These are phyloP conservation scores for Engraulis encrasicolus DNA, from an alignment of 2,113 vertebrate genomes.

Conservation along the genomic window DNA sequence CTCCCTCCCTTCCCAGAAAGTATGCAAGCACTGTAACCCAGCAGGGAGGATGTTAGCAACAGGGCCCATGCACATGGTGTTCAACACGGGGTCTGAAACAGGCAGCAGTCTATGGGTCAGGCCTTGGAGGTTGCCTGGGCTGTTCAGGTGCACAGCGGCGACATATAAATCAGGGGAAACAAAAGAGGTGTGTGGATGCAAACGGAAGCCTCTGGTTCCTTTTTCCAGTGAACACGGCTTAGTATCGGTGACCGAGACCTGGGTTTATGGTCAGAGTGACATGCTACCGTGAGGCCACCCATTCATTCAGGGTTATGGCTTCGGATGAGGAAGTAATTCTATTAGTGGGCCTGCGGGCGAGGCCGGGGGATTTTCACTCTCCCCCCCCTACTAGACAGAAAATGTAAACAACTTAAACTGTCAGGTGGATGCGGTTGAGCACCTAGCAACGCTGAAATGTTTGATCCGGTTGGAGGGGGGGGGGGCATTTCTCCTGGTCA, in stretches of 20 bases:
- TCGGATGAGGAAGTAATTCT: conserved; percentile 39
- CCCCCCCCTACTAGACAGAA: conserved; percentile 32
- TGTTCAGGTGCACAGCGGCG: not conserved
- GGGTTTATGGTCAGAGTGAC: conserved; percentile 20
- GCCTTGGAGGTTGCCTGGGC: not conserved
- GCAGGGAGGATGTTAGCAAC: not conserved
- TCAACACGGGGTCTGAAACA: not conserved
- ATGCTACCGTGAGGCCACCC: conserved; percentile 13
- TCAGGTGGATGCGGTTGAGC: not conserved
- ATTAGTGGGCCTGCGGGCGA: conserved; percentile 23
- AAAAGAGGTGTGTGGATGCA: conserved; percentile 30
- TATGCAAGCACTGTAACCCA: not conserved
- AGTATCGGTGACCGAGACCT: not conserved
- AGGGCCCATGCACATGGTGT: not conserved
- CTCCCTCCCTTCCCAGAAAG: not conserved
- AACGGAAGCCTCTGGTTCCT: conserved; percentile 36
- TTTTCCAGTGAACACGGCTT: not conserved
- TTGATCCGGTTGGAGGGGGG: conserved; percentile 37
- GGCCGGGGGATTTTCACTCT: conserved; percentile 13
- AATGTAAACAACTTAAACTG: conserved; percentile 43
- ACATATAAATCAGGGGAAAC: conserved; percentile 27
- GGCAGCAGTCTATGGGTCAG: not conserved
- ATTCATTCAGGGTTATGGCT: conserved; percentile 19
- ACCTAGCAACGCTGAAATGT: conserved; percentile 45
- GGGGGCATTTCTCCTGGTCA: conserved; percentile 24